These are phyloP conservation scores for Aleadryas rufinucha DNA, from an alignment of 2,113 vertebrate species.

Conservation along the genomic window DNA sequence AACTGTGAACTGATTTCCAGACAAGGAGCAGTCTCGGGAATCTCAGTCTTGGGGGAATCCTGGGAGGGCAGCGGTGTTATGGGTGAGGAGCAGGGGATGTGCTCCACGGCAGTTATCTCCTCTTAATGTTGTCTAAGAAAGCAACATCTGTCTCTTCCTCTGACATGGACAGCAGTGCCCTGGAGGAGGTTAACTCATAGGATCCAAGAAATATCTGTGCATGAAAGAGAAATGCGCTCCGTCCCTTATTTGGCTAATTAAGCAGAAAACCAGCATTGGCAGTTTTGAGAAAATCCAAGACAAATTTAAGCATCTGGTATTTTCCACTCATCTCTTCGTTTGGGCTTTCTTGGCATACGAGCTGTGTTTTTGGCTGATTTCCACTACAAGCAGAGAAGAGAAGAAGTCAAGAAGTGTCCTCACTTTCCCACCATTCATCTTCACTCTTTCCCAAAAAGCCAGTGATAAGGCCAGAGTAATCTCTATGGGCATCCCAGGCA, in stretches of 20 bases:
- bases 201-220: background rate
- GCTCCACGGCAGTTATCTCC: background rate
- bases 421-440: background rate
- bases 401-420: conserved; percentile 33
- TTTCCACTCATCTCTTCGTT: background rate
- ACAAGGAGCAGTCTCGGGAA: background rate
- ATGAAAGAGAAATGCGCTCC: background rate
- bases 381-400: conserved; percentile 29
- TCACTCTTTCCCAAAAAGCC: background rate
- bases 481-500: background rate
- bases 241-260: background rate
- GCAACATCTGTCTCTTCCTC: background rate
- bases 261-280: background rate
- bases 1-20: background rate
- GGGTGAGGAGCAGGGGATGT: background rate
- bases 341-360: conserved; percentile 11
- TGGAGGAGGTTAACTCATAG: background rate
- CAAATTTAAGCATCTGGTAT: conserved; percentile 30
- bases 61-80: background rate
- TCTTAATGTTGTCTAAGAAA: background rate
- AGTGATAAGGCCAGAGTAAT: background rate
- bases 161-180: background rate
- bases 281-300: conserved; percentile 29
- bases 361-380: conserved; percentile 35
- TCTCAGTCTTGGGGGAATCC: background rate